Evolutionary conservation across 1,140 invertebrate genomes (phyloP), one percentile per base, ranked within the genome.

Genomic region (Lepidurus apus): DNA sequence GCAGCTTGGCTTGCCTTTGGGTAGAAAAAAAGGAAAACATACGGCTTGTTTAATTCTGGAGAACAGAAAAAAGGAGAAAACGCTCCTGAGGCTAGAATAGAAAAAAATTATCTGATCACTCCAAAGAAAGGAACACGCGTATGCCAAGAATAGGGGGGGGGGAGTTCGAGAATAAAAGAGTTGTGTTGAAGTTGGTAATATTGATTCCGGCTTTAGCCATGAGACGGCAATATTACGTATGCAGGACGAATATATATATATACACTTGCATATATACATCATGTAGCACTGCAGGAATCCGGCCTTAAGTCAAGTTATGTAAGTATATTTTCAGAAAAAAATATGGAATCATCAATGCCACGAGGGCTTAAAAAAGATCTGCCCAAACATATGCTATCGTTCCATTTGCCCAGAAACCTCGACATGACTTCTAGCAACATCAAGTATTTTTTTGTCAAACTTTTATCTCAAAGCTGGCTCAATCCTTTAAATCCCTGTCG

Each of bases 181-280:
- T 34, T 34, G 34, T 34, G 34, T 34, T 34, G 34, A 65, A 7
- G 53, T 21, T 65, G 13, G 53, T 7, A 4, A 13, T 65, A 65
- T 65, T 65, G 53, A 17, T 65, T 65, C 21, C 8, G 53, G n/a
- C 17, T 65, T 21, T n/a, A 65, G 53, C 53, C 53, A 65, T 65
- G 53, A 65, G 53, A 65, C 21, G 53, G 53, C 53, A 65, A 65
- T 65, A 65, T 65, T 65, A 65, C 53, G 9, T 65, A 65, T 65
- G 53, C 53, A 65, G 53, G 53, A 65, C 17, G 17, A 65, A 65
- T 65, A 65, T 21, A 65, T 65, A 21, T 65, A 17, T n/a, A 65
- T 65, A 65, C 10, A 65, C 53, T 65, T 65, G 53, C 10, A 65
- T 21, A 65, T 65, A n/a, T 65, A 65, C 34, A 34, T 34, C 34